Evolutionary conservation across 2,888 invertebrate genomes (phyloP), one percentile per base, ranked within the genome.

Genomic region (Melieria omissa): DNA sequence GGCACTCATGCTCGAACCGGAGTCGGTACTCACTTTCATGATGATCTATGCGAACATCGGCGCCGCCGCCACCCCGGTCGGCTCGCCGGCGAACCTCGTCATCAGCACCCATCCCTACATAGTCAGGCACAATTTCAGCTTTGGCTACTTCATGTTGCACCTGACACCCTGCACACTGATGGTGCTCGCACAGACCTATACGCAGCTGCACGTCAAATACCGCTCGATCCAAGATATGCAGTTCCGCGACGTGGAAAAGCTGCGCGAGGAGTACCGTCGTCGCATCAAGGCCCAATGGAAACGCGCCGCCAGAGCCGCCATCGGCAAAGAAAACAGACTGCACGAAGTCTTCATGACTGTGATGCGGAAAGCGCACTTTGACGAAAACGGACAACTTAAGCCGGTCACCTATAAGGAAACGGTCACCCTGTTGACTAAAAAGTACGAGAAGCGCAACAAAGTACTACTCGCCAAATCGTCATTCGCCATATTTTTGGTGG

Each of bases 31-130:
- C 68, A 95, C 95, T 86, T 91, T 92, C 0, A 93, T 95, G 90
- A 92, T 96, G 14, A 90, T 96, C 74, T 96, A 93, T 84, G 94
- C 95, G 8, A 97, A 97, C 81, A 93, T 97, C 61, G 97, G 97
- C 0, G 96, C 96, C 0, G 93, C 95, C 0, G 90, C 94, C 12
- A 97, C 97, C 0, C 96, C 96, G 0, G 93, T 97, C 0, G 96
- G 97, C 0, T 96, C 97, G 85, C 97, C 96, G 0, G 96, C 96
- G 78, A 86, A 86, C 75, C 82, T 86, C 45, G 82, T 86, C 0
- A 84, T 87, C 16, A 82, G 83, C 49, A 82, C 84, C 5, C 83
- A 86, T 72, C 29, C 67, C 0, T 77, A 76, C 47, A 78, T 84
- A 1, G 16, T 69, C 0, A 67, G 69, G 2, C 72, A 75, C 61